phyloP scores from a whole-genome alignment of 2,113 vertebrate species.

The Narcine bancroftii region DNA sequence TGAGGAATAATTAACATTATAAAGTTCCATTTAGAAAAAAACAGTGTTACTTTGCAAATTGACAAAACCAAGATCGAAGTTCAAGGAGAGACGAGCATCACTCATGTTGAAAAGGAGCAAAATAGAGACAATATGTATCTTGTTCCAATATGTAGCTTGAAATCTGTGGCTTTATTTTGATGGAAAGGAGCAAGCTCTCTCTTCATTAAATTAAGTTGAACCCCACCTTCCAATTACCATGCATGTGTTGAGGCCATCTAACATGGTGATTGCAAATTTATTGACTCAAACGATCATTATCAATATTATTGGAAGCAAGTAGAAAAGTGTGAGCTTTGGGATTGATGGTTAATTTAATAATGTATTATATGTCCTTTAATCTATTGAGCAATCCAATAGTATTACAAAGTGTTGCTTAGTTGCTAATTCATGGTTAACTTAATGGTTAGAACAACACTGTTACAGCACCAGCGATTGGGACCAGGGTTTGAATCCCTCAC shows the following conservation, averaged over 20 bases:
- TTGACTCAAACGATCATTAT: not conserved
- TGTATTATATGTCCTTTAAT: not conserved
- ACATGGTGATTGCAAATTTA: not conserved
- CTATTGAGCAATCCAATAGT: not conserved
- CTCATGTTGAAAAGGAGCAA: not conserved
- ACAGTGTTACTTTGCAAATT: not conserved
- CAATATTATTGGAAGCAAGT: not conserved
- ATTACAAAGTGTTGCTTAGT: not conserved
- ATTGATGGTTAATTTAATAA: not conserved
- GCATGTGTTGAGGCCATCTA: not conserved
- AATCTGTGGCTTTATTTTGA: not conserved
- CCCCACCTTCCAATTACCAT: too few species aligned
- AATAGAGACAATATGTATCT: not conserved
- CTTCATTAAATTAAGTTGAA: not conserved
- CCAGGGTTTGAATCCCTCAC: too few species aligned
- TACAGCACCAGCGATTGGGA: too few species aligned
- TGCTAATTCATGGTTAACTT: too few species aligned
- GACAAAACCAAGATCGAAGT: not conserved
- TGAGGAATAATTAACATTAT: slow-evolving; percentile 3
- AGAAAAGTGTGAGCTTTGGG: not conserved
- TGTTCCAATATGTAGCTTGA: not conserved
- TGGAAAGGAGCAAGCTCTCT: not conserved
- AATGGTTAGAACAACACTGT: too few species aligned
- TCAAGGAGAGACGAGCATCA: not conserved
- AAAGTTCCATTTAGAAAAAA: not conserved